These are phyloP conservation scores for Radopholus similis DNA, from an alignment of 1,140 invertebrate species.

Conservation along the genomic window DNA sequence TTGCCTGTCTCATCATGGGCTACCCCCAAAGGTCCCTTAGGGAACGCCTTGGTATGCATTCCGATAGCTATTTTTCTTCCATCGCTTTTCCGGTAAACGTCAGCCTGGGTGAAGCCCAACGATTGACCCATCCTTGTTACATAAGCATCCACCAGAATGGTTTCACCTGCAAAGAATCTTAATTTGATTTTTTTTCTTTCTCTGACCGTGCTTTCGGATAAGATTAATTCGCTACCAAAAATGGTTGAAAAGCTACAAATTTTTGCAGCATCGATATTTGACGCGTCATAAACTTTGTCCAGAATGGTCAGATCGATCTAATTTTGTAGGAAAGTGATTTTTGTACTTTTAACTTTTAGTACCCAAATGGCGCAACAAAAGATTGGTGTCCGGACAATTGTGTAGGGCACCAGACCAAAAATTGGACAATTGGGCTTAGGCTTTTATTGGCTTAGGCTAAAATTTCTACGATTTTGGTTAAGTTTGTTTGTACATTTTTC, in stretches of 20 bases:
- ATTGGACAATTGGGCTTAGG: too few relatives aligned
- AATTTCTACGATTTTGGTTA: too few relatives aligned
- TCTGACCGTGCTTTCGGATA: not conserved
- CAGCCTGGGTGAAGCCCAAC: not conserved
- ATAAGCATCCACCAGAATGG: constrained; percentile 16
- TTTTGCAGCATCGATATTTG: not conserved
- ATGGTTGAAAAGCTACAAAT: not conserved
- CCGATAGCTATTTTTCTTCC: constrained; percentile 3
- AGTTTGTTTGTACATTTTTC: too few relatives aligned
- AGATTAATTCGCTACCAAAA: not conserved
- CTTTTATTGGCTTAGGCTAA: too few relatives aligned
- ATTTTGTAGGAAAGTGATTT: not conserved
- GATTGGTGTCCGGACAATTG: too few relatives aligned
- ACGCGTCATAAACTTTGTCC: not conserved
- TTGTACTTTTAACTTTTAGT: not conserved
- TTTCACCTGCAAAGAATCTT: constrained; percentile 8
- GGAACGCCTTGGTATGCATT: constrained; percentile 21
- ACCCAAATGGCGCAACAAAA: too few relatives aligned
- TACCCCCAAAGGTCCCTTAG: too few relatives aligned
- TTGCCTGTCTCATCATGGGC: too few relatives aligned
- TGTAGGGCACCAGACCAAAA: too few relatives aligned
- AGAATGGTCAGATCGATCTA: not conserved
- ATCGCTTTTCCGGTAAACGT: constrained; percentile 10
- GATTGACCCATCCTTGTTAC: constrained; percentile 1
- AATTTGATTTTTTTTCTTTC: not conserved